A percentile compares a stretch with the other conserved stretches of the same genome.
These are phyloP conservation scores for Mormyrus iriodes DNA, from an alignment of 2,113 vertebrate genomes.

Conservation along the genomic window DNA sequence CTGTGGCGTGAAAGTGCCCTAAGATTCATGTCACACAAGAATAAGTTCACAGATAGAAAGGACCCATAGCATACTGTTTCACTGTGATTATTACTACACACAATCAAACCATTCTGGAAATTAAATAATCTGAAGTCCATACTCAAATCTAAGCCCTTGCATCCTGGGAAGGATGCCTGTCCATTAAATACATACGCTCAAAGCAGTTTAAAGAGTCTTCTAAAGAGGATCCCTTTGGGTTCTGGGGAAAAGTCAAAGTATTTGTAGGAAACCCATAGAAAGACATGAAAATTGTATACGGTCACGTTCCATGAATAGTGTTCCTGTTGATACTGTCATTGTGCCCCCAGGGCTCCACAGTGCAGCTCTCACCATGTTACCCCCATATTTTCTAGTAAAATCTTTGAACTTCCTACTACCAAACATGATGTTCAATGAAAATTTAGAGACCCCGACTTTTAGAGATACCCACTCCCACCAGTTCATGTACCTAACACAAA, in stretches of 20 bases:
- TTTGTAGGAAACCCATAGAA: background rate
- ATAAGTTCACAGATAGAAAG: background rate
- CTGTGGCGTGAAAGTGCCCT: too few species aligned
- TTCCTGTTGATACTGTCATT: too few species aligned
- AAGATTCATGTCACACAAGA: background rate
- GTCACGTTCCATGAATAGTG: too few species aligned
- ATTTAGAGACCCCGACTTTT: constrained; percentile 33
- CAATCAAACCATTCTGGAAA: background rate
- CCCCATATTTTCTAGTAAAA: constrained; percentile 19
- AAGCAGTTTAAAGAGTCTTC: too few species aligned
- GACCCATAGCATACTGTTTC: background rate
- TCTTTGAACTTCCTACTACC: constrained; percentile 55
- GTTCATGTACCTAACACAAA: constrained; percentile 17
- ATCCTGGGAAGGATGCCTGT: too few species aligned
- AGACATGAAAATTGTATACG: background rate
- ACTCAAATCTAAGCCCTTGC: too few species aligned
- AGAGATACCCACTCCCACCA: constrained; percentile 38
- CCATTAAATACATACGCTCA: too few species aligned
- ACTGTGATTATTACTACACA: background rate
- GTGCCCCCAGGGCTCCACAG: background rate
- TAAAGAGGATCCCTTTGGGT: too few species aligned
- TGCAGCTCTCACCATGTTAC: background rate
- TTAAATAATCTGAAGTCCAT: background rate
- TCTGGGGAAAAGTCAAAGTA: too few species aligned
- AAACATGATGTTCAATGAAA: constrained; percentile 33